These are phyloP conservation scores for Sitta europaea DNA, from an alignment of 2,113 vertebrate species.

Conservation along the genomic window DNA sequence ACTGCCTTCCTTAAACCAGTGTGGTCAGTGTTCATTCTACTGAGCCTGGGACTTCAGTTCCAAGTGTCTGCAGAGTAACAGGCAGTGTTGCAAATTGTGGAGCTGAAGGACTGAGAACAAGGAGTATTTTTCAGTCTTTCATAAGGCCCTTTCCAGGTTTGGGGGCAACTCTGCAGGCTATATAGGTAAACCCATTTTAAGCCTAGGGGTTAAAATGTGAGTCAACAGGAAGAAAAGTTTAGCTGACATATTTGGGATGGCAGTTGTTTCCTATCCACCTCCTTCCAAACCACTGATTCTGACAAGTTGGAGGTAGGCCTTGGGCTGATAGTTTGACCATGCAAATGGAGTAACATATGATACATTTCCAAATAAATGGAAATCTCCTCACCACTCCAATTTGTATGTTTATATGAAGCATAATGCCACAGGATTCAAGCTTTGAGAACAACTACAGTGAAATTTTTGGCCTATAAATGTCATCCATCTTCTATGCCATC, in stretches of 20 bases:
- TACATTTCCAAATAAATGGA: not conserved
- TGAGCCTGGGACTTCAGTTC: not conserved
- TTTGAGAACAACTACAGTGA: not conserved
- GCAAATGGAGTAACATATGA: not conserved
- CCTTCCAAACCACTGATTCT: not conserved
- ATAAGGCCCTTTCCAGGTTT: not conserved
- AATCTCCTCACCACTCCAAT: not conserved
- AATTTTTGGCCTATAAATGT: not conserved
- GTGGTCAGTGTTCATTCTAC: not conserved
- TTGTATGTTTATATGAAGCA: not conserved
- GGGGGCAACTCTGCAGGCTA: not conserved
- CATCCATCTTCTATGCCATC: not conserved
- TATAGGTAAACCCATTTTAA: not conserved
- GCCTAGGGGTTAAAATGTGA: not conserved
- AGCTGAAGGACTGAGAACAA: not conserved
- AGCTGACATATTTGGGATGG: not conserved
- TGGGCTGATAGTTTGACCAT: not conserved
- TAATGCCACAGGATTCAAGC: fast-evolving
- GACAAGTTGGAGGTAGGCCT: not conserved
- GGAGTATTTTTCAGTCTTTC: not conserved
- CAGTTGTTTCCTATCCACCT: not conserved
- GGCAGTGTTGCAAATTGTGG: fast-evolving
- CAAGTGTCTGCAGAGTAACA: not conserved
- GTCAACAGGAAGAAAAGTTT: not conserved
- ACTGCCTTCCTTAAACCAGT: not conserved